Evolutionary conservation across 2,888 invertebrate genomes (phyloP), one percentile per base, ranked within the genome.

Genomic region (Lottia scabra): DNA sequence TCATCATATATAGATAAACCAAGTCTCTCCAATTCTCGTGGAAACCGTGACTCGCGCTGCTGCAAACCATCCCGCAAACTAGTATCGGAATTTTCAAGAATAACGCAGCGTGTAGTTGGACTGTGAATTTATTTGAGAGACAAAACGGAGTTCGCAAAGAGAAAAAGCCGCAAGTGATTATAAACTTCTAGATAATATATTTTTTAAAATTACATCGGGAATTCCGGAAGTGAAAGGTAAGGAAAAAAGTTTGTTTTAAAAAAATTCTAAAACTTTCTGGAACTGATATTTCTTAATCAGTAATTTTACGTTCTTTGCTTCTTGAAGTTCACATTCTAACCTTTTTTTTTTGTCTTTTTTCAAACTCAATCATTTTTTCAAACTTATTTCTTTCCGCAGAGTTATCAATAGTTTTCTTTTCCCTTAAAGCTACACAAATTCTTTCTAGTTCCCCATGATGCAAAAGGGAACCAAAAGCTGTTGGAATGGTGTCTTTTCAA

Each of bases 1-100:
- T 56, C 56, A 56, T 56, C 56, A 56, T 56, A 56, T 56, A 56
- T 56, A 56, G 56, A 56, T 56, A 56, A 56, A 56, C 56, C 56
- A 56, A 56, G 56, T 56, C 56, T 56, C 56, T 56, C 23, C 56
- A 56, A 56, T 56, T 56, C 56, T 56, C 56, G 56, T 56, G 19
- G 23, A 56, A 19, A 56, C 56, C 56, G 56, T 56, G 19, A 56
- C 56, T 56, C 56, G 56, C 56, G 56, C 56, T 56, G 56, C 56
- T 56, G 56, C 56, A 19, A 19, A 56, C 19, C 56, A 56, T 56
- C 56, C 23, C 56, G 19, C 56, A 23, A 56, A 23, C 56, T 56
- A 56, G 56, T 56, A 56, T 23, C 19, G 56, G 56, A 56, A 56
- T 56, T 56, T 23, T 23, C 56, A 19, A 56, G 56, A 56, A 56